Percentiles rank a stretch among this genome's conserved stretches.
phyloP scores from a whole-genome alignment of 2,113 vertebrate genomes.

The Loxodonta africana region DNA sequence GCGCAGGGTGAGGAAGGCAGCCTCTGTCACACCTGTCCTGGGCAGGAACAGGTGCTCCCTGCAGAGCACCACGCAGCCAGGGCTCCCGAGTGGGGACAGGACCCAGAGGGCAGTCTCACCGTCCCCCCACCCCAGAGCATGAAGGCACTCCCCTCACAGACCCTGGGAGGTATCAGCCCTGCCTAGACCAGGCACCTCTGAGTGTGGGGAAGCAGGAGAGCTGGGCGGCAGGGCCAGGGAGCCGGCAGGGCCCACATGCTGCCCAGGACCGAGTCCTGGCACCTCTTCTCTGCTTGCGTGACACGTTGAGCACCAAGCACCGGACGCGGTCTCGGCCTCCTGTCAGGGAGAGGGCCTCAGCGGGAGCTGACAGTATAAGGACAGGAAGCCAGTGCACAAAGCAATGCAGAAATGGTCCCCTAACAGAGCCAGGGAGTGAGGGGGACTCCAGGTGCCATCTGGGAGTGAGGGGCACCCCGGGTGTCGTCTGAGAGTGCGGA shows the following conservation, averaged over 20 bases:
- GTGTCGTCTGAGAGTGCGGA: no score
- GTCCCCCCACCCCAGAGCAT: neutral
- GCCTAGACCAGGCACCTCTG: neutral
- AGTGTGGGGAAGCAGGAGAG: neutral
- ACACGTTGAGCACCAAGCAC: no score
- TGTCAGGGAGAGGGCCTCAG: no score
- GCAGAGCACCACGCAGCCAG: no score
- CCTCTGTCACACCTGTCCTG: no score
- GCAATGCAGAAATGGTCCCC: neutral
- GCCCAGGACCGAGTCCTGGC: neutral
- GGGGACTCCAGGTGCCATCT: no score
- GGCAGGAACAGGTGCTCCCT: neutral
- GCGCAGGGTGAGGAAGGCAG: no score
- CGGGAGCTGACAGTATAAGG: no score
- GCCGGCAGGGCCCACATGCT: neutral
- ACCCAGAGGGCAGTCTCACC: neutral
- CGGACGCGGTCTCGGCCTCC: no score
- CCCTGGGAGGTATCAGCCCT: neutral
- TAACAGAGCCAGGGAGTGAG: neutral
- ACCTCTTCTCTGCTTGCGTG: no score
- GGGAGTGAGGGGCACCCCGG: no score
- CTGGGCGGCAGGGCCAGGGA: rapidly evolving
- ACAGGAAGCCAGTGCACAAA: no score
- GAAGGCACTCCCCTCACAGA: neutral
- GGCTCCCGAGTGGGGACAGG: neutral